Evolutionary conservation across 2,888 invertebrate species (phyloP).

Genomic region (Acanthosepion pharaonis): DNA sequence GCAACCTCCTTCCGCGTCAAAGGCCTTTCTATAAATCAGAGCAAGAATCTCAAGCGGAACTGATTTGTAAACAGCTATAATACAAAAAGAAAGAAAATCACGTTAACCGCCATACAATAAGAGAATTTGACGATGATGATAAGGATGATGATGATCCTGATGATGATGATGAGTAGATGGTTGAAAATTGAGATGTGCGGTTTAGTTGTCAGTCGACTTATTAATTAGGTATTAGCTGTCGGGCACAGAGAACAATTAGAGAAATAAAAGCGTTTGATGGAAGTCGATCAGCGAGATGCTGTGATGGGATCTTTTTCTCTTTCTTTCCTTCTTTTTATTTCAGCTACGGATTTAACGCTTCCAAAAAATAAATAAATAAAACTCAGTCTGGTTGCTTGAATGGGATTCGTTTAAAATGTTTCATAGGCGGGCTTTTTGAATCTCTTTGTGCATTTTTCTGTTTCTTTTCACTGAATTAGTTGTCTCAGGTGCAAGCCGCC

Average conservation of each 20-base stretch:
- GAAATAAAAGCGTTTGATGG: background rate
- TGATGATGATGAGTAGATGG: background rate
- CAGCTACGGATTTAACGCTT: background rate
- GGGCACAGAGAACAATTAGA: background rate
- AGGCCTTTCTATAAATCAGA: background rate
- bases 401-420: background rate
- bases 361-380: background rate
- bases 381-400: background rate
- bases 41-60: background rate
- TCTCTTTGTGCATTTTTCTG: background rate
- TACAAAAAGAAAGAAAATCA: background rate
- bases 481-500: background rate
- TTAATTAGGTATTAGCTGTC: background rate
- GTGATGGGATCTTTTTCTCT: background rate
- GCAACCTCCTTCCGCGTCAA: background rate
- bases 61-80: background rate
- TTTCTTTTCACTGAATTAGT: background rate
- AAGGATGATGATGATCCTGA: background rate
- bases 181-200: background rate
- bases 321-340: no score
- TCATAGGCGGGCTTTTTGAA: slow-evolving; percentile 20
- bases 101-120: background rate
- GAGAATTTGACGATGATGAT: background rate
- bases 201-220: background rate
- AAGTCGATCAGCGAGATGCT: background rate